Percentiles rank a stretch among this genome's conserved stretches.
phyloP scores from a whole-genome alignment of 2,797 vertebrate genomes.

The Cyclopterus lumpus region DNA sequence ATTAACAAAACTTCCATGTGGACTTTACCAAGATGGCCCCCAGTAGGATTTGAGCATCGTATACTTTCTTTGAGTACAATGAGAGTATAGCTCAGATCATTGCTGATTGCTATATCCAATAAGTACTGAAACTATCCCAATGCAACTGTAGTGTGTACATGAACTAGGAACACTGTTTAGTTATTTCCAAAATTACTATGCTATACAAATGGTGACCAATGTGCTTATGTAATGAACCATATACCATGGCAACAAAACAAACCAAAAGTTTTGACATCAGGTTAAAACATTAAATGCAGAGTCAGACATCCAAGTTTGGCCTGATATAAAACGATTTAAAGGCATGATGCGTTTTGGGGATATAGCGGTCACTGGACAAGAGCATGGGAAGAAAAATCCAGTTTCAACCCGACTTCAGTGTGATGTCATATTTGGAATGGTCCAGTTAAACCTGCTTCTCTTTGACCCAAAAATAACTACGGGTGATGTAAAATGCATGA shows the following conservation, averaged over 20 bases:
- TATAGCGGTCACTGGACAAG: conserved; percentile 47
- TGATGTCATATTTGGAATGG: conserved; percentile 70
- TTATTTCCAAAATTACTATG: conserved; percentile 36
- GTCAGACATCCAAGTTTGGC: conserved; percentile 31
- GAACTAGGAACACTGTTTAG: conserved; percentile 7
- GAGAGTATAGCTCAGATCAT: neutral
- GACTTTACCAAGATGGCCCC: conserved; percentile 13
- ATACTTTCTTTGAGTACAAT: conserved; percentile 14
- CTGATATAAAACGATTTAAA: conserved; percentile 41
- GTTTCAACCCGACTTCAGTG: conserved; percentile 61
- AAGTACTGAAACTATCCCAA: neutral
- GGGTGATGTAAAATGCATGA: conserved; percentile 74
- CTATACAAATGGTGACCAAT: conserved; percentile 20
- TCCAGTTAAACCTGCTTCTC: conserved; percentile 71
- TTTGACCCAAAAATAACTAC: conserved; percentile 67
- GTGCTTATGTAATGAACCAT: conserved; percentile 34
- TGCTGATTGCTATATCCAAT: neutral
- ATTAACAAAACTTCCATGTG: conserved; percentile 42
- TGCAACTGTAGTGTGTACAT: conserved; percentile 16
- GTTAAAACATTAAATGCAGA: conserved; percentile 48
- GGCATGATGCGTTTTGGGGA: conserved; percentile 39
- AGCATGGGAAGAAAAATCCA: conserved; percentile 55
- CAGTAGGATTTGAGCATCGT: conserved; percentile 1
- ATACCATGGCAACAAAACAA: conserved; percentile 40
- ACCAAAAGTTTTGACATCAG: conserved; percentile 45